Base-by-base conservation (phyloP, 23 tunicate genomes). In the Styela clava region DNA sequence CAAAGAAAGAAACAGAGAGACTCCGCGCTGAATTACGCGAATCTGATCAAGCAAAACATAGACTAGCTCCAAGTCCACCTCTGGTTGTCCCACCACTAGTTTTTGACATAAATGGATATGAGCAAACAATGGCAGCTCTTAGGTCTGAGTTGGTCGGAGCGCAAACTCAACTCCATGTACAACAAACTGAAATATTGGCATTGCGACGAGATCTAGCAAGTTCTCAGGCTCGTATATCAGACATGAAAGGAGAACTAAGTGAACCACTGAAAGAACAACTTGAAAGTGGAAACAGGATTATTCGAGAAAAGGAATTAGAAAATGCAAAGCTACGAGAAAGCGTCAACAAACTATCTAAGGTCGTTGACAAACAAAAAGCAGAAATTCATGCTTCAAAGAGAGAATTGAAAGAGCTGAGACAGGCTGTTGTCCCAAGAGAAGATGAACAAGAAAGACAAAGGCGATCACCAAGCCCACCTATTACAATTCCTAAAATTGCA, bases 181-280 rank as follows among this genome's bases (percentile, higher is more conserved):
- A 88, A 61, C 85, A 93, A 80, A 78, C 71, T 62, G 68, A 84
- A 0, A 84, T 85, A 19, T 24, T 82, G 2, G 89, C 74, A 7
- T 71, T 93, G 84, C 86, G 73, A 44, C 77, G 79, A 1, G 98
- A 93, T 69, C 61, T 93, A 31, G 33, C 82, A 16, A 84, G 93
- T 29, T 87, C 94, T 24, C 85, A 88, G 36, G 87, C 98, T 27
- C 72, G 93, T 0, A 74, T 93, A n/a, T 93, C 98, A 0, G 98
- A 93, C 76, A 84, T 93, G 89, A 87, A 83, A 1, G 98, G 98
- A 12, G 93, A 88, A 36, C 69, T 93, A 33, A 87, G 93, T 82
- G 98, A 93, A 70, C 81, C 86, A 1, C 81, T 74, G 64, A 93
- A 93, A 62, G 79, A 79, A 69, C 91, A 93, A 68, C 74, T 93